A percentile compares a stretch with the other conserved stretches of the same genome.
Conservation (phyloP, 2,113 vertebrate genomes). For the Melospiza georgiana region DNA sequence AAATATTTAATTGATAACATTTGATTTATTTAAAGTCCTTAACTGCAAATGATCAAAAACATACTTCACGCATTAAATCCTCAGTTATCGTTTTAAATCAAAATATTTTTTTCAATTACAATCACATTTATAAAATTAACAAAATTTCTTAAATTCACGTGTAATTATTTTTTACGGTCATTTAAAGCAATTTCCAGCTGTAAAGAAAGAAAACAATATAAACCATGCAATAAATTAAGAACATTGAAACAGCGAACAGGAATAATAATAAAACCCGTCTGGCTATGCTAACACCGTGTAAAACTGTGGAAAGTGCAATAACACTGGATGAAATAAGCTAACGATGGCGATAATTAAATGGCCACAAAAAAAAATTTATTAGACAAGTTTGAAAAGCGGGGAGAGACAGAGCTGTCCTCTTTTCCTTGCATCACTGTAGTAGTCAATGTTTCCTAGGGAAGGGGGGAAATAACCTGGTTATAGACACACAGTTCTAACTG, state of each 20-base stretch:
- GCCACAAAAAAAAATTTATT: constrained; percentile 54
- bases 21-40: constrained; percentile 83
- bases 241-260: constrained; percentile 80
- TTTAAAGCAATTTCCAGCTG: constrained; percentile 80
- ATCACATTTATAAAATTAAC: constrained; percentile 87
- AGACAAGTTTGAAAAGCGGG: constrained; percentile 42
- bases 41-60: constrained; percentile 79
- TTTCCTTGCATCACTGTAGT: constrained; percentile 14
- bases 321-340: constrained; percentile 80
- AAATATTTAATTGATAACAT: constrained; percentile 70
- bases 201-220: constrained; percentile 79
- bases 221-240: constrained; percentile 94
- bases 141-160: constrained; percentile 73
- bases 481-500: constrained; percentile 56
- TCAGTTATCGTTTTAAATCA: constrained; percentile 81
- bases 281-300: constrained; percentile 79
- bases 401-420: not conserved
- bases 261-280: constrained; percentile 76
- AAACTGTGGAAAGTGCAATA: constrained; percentile 83
- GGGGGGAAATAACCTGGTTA: constrained; percentile 61
- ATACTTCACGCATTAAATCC: constrained; percentile 77
- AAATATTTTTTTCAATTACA: constrained; percentile 83
- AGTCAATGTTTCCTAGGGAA: not conserved
- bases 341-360: constrained; percentile 71
- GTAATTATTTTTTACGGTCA: constrained; percentile 71